A percentile compares a stretch with the other conserved stretches of the same genome.
These are phyloP conservation scores for Eupleurogrammus muticus DNA, from an alignment of 2,797 vertebrate species.

Conservation along the genomic window DNA sequence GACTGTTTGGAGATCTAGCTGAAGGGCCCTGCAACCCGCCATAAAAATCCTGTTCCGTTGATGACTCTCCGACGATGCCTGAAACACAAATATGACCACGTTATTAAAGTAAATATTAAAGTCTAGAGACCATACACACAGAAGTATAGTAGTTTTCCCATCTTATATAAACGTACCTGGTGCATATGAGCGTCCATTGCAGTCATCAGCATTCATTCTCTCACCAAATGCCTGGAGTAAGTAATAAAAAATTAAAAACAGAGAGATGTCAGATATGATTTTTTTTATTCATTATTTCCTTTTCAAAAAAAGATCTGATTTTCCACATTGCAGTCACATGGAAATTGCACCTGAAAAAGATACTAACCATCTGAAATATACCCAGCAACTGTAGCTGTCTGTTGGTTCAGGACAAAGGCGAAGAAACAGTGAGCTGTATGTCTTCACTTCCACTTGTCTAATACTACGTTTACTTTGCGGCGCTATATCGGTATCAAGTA, in stretches of 20 bases:
- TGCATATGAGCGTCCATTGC: slow-evolving; percentile 91
- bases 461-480: slow-evolving; percentile 22
- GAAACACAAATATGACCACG: slow-evolving; percentile 64
- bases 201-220: slow-evolving; percentile 96
- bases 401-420: slow-evolving; percentile 16
- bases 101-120: slow-evolving; percentile 47
- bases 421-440: slow-evolving; percentile 2
- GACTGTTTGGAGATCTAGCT: slow-evolving; percentile 93
- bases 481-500: slow-evolving; percentile 26
- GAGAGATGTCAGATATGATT: not conserved
- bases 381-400: slow-evolving; percentile 24
- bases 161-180: slow-evolving; percentile 83
- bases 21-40: slow-evolving; percentile 86
- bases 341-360: not conserved
- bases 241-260: slow-evolving; percentile 10
- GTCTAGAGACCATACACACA: slow-evolving; percentile 39
- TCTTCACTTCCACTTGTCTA: slow-evolving; percentile 9
- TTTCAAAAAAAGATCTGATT: not conserved
- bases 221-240: slow-evolving; percentile 83
- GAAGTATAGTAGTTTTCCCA: not conserved
- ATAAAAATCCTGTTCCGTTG: slow-evolving; percentile 93
- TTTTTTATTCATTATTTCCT: not conserved
- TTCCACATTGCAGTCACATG: not conserved
- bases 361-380: slow-evolving; percentile 26
- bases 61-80: slow-evolving; percentile 94